These are phyloP conservation scores for Callimorpha dominula DNA, from an alignment of 2,888 invertebrate genomes.

Conservation along the genomic window DNA sequence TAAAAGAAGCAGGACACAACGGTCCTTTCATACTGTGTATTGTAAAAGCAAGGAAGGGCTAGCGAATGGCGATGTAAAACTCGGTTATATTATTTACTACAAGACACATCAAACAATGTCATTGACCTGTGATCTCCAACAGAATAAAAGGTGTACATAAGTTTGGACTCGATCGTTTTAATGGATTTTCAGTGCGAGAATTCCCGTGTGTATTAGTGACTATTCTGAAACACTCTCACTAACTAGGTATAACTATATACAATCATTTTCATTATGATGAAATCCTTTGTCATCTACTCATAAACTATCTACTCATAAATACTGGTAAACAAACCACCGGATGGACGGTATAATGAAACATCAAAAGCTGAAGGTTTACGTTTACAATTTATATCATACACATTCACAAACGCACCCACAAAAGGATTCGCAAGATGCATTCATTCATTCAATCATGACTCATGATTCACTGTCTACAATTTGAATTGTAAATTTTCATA, in stretches of 20 bases:
- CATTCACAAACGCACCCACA: conserved; percentile 22
- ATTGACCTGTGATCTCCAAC: neutral
- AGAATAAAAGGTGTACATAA: neutral
- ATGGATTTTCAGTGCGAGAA: neutral
- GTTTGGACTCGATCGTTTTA: neutral
- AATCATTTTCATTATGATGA: neutral
- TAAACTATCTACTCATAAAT: neutral
- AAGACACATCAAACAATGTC: neutral
- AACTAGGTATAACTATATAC: neutral
- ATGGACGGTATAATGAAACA: conserved; percentile 34
- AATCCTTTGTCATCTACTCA: conserved; percentile 11
- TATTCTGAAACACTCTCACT: neutral
- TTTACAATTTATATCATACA: conserved; percentile 22
- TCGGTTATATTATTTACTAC: neutral
- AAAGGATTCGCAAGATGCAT: conserved; percentile 53
- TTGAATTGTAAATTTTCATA: conserved; percentile 56
- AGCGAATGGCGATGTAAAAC: neutral
- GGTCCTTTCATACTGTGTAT: neutral
- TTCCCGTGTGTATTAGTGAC: neutral
- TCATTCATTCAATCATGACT: conserved; percentile 47
- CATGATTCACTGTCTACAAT: conserved; percentile 48
- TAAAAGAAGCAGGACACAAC: neutral
- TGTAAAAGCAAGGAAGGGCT: neutral
- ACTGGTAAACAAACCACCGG: conserved; percentile 28
- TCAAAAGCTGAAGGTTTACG: conserved; percentile 26